A percentile compares a stretch with the other conserved stretches of the same genome.
Conservation (phyloP, 2,888 invertebrate species). For the Erebia epiphron region DNA sequence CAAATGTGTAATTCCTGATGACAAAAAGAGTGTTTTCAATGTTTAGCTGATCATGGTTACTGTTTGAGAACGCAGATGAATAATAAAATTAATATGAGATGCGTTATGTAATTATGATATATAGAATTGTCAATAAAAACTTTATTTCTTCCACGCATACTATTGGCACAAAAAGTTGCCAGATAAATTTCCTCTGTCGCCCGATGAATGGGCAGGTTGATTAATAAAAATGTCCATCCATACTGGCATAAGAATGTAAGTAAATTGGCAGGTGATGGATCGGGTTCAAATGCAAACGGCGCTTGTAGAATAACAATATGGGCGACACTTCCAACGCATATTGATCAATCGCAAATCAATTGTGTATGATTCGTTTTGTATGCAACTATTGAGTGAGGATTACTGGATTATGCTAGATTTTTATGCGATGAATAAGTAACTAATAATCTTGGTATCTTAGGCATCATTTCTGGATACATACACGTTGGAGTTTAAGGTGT, state of each 20-base stretch:
- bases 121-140: constrained; percentile 1
- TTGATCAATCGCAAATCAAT: constrained; percentile 39
- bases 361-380: constrained; percentile 32
- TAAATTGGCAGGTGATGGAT: constrained; percentile 46
- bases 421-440: neutral
- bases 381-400: constrained; percentile 36
- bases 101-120: neutral
- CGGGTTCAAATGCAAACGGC: constrained; percentile 39
- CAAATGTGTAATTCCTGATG: no score
- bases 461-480: no score
- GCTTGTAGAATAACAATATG: constrained; percentile 40
- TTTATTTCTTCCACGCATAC: constrained; percentile 25
- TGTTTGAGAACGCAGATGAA: no score
- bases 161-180: constrained; percentile 31
- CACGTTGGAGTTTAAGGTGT: no score
- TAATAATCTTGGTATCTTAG: no score
- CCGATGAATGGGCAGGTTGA: constrained; percentile 35
- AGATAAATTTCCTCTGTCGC: constrained; percentile 35
- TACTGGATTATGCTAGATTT: constrained; percentile 15
- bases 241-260: constrained; percentile 44
- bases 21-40: no score
- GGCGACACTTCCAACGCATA: constrained; percentile 36
- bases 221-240: constrained; percentile 44
- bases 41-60: no score
- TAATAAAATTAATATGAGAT: no score